Evolutionary conservation across 2,888 invertebrate genomes (phyloP), one percentile per base, ranked within the genome.

Genomic region (Operophtera brumata): DNA sequence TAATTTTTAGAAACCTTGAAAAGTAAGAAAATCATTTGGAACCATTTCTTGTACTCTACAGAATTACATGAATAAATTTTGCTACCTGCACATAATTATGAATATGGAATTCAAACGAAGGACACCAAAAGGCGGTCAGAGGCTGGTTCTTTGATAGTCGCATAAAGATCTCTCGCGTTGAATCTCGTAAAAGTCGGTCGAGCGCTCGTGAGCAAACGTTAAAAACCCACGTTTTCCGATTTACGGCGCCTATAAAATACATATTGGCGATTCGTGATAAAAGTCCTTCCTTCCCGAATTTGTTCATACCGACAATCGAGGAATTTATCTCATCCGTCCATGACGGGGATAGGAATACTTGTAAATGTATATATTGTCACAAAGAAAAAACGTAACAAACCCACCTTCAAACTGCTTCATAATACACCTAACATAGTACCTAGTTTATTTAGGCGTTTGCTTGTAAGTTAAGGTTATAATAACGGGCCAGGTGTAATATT

Each of bases 231-330:
- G 84, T 79, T 80, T 77, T 71, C 77, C 83, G 84, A 87, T 90
- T 90, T 89, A 88, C 82, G 81, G 76, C 79, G 68, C 75, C 85
- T 83, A 88, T 88, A 89, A 88, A 89, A 87, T 90, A 87, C 85
- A 88, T 87, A 89, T 88, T 86, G 20, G 87, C 84, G 80, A 87
- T 84, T 80, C 80, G 77, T 79, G 87, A 88, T 88, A 88, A 85
- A 86, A 85, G 82, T 82, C 78, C 75, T 77, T 74, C 74, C 76
- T 78, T 72, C 71, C 75, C 77, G 78, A 84, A 84, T 84, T 80
- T 77, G 76, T 80, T 74, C 79, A 75, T 80, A 77, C 75, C 67
- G 70, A 76, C 80, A 78, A 82, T 83, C 75, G 77, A 67, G 61
- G 70, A 78, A 82, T 83, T 84, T 80, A 82, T 82, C 76, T 77